Base-by-base conservation (phyloP, 2,113 vertebrate genomes). In the Syngnathus typhle region DNA sequence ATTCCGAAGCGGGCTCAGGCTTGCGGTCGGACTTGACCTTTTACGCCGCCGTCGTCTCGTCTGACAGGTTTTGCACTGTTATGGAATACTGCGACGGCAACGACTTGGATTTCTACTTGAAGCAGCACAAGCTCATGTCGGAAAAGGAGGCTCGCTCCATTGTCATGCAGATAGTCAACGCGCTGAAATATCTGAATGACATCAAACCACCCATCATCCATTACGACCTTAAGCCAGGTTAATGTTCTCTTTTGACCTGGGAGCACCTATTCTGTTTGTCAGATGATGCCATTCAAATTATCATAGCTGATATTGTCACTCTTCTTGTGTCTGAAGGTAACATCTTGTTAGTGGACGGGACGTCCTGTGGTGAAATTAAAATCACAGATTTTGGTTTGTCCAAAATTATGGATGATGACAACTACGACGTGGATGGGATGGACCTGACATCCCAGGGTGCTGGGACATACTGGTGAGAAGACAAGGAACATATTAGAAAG, bases 61-160 rank as follows among this genome's bases (percentile, higher is more conserved):
- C 49, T 10, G 4, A 41, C 39, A 99, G 97, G 85, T 99, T 99
- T 94, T 99, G 97, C 93, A 99, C 97, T 66, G 96, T 99, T 79
- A 92, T 99, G 92, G 97, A 99, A 91, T 99, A 96, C 92, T 98
- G 96, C 92, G 95, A 99, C 91, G 97, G 97, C 89, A 99, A 99
- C 76, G 97, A 99, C 88, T 93, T 99, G 90, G 97, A 99, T 93
- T 99, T 99, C 89, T 99, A 99, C 94, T 94, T 99, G 92, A 99
- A 99, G 83, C 97, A 99, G 87, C 95, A 99, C 89, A 99, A 99
- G 89, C 85, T 99, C 86, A 99, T 98, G 97, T 93, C 96, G 70
- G 97, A 99, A 88, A 99, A 99, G 87, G 97, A 99, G 92, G 97
- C 95, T 60, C 93, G 97, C 74, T 99, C 97, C 72, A 98, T 99